Evolutionary conservation across 2,888 invertebrate species (phyloP), one percentile per base, ranked within the genome.

Genomic region (Coenonympha arcania): DNA sequence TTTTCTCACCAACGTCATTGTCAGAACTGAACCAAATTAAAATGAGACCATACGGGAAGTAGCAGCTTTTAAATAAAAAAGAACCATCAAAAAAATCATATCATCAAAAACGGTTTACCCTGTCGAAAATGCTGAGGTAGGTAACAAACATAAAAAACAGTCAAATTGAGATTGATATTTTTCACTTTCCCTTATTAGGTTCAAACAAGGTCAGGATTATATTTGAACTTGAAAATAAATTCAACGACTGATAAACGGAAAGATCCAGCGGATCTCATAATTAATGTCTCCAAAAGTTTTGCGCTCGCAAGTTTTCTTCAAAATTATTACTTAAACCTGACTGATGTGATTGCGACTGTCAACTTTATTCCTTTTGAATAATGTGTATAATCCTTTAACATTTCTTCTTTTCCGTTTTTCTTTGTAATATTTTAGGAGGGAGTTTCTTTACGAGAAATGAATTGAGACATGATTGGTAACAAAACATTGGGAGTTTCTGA

Each of bases 331-430:
- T 48, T 15, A 20, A 48, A 22, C 20, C 15, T n/a, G 4, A 4
- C 26, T 42, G 20, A 42, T 48, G 41, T 13, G 6, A 41, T 48
- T 42, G 20, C 42, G 36, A 41, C 36, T 30, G 26, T 37, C 30
- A 15, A 36, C 49, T 50, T 39, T 50, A 50, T 50, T 30, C 39
- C 37, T 9, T 47, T 2, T 11, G 1, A 41, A 4, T 26, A 15
- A 33, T 34, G 43, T 20, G 5, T 22, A 13, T 39, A 24, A 15
- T 39, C 5, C 22, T 8, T 3, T 39, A 15, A 39, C 37, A 19
- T 4, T 9, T 13, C 11, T 8, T 19, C 24, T 2, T 11, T 18
- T 11, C 19, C 9, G 9, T 4, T 11, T 20, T 33, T 30, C 9
- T 42, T 11, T 31, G 13, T 9, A 43, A 43, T 20, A 9, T 30